A percentile compares a stretch with the other conserved stretches of the same genome.
phyloP scores from a whole-genome alignment of 2,113 vertebrate species.

The Sitta europaea region DNA sequence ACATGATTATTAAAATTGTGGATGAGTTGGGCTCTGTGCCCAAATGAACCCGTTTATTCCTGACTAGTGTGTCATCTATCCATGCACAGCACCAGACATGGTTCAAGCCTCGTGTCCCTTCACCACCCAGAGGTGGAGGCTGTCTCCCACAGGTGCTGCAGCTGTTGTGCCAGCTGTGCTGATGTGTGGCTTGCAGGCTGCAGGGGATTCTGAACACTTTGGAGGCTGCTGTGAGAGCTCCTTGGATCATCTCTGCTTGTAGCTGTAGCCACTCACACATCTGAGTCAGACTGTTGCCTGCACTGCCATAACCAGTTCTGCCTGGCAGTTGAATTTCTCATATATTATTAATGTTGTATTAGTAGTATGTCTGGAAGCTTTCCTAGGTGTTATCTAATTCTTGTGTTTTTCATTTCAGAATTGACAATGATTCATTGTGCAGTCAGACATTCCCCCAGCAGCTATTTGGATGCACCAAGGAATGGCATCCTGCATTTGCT shows the following conservation, averaged over 20 bases:
- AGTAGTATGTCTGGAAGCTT: neutral
- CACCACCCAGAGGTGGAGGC: neutral
- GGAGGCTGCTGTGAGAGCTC: neutral
- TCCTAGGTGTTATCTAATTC: slow-evolving; percentile 21
- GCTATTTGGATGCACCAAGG: neutral
- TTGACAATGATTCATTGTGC: slow-evolving; percentile 10
- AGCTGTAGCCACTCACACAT: rapidly evolving
- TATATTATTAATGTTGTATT: neutral
- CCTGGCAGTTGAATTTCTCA: neutral
- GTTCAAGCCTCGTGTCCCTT: neutral
- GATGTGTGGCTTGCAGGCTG: rapidly evolving
- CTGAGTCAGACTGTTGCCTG: neutral
- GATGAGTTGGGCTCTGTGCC: neutral
- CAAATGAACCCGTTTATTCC: neutral
- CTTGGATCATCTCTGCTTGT: neutral
- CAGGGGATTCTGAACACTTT: rapidly evolving
- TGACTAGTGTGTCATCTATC: neutral
- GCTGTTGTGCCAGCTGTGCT: neutral
- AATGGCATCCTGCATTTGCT: neutral
- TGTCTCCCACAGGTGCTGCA: neutral
- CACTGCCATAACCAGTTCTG: neutral
- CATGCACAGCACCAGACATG: rapidly evolving
- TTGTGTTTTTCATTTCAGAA: neutral
- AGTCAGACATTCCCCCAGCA: slow-evolving; percentile 2
- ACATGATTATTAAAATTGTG: neutral